Evolutionary conservation across 1,140 invertebrate species (phyloP).

Genomic region (Anagrus nilaparvatae): DNA sequence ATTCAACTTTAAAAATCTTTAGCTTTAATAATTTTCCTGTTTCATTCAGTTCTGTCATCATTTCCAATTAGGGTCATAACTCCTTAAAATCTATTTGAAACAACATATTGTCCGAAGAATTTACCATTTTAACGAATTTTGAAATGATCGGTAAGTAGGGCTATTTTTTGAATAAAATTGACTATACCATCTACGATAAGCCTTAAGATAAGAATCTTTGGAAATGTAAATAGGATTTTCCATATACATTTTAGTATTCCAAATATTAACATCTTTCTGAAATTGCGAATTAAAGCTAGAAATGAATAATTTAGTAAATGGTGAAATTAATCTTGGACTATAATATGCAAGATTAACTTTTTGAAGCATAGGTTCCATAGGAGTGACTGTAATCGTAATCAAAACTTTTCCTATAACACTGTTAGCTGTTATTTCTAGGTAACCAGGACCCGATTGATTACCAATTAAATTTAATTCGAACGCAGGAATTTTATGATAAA

Average conservation of each 20-base stretch:
- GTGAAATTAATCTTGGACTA: slow-evolving; percentile 46
- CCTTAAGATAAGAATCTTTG: slow-evolving; percentile 61
- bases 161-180: slow-evolving; percentile 82
- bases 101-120: too few relatives aligned
- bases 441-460: slow-evolving; percentile 68
- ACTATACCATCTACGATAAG: slow-evolving; percentile 71
- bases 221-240: slow-evolving; percentile 61
- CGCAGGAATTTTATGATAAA: slow-evolving; percentile 41
- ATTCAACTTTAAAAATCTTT: too few relatives aligned
- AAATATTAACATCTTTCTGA: slow-evolving; percentile 74
- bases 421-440: slow-evolving; percentile 59
- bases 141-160: slow-evolving; percentile 44
- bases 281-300: slow-evolving; percentile 69
- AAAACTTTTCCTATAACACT: slow-evolving; percentile 51
- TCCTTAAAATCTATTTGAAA: too few relatives aligned
- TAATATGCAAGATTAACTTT: slow-evolving; percentile 69
- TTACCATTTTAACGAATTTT: slow-evolving; percentile 30
- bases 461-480: slow-evolving; percentile 47
- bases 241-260: slow-evolving; percentile 77
- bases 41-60: too few relatives aligned
- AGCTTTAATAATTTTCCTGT: too few relatives aligned
- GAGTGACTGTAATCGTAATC: slow-evolving; percentile 70
- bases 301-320: slow-evolving; percentile 58
- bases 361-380: slow-evolving; percentile 68
- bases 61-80: too few relatives aligned